A percentile compares a stretch with the other conserved stretches of the same genome.
phyloP scores from a whole-genome alignment of 53 echinoderm and acorn worm genomes.

The Apostichopus leukothele region DNA sequence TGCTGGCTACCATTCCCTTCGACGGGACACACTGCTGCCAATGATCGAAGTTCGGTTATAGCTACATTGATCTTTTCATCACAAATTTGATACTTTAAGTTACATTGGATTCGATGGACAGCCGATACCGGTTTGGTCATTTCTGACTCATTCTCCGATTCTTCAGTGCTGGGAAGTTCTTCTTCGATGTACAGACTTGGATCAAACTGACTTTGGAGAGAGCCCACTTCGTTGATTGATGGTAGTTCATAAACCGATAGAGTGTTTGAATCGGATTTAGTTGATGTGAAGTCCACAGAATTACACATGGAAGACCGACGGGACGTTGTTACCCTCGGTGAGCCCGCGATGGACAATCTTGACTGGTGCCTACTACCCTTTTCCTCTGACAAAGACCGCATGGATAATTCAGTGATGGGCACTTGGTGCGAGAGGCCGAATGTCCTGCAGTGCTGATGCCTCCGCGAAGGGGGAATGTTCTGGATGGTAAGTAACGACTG shows the following conservation, averaged over 20 bases:
- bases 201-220: background rate
- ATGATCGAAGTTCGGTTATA: background rate
- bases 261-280: background rate
- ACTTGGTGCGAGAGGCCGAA: too few relatives aligned
- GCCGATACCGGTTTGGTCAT: background rate
- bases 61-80: background rate
- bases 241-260: background rate
- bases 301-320: too few relatives aligned
- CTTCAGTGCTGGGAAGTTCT: background rate
- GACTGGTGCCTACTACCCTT: too few relatives aligned
- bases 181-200: background rate
- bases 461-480: background rate
- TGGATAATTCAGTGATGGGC: too few relatives aligned
- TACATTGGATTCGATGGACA: background rate
- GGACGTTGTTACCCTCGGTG: too few relatives aligned
- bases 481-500: background rate
- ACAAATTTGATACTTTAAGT: background rate
- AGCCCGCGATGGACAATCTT: too few relatives aligned
- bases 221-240: background rate
- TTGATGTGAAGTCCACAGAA: too few relatives aligned
- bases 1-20: background rate
- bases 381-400: too few relatives aligned
- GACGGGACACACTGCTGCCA: background rate
- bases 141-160: background rate
- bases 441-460: background rate